Base-by-base conservation (phyloP, 2,797 vertebrate species). In the Leptoclinus maculatus region DNA sequence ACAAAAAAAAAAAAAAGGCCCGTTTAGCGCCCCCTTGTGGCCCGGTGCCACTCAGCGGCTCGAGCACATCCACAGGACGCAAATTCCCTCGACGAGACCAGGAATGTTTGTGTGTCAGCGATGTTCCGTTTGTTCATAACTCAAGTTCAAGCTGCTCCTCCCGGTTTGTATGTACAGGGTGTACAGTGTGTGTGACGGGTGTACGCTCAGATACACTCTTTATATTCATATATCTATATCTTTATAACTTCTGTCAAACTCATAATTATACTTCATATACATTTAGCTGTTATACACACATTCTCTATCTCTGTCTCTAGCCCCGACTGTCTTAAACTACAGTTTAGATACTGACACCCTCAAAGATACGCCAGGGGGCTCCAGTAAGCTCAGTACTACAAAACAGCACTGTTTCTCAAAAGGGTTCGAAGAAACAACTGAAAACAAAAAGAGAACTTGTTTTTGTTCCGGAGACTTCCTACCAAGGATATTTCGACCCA, bases 401-500 rank as follows among this genome's bases (percentile, higher is more conserved):
- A 81, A 92, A 94, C 93, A 93, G 92, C 91, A 94, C 91, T 93
- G 92, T 80, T 87, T 83, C 90, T 89, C 83, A 85, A 90, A 53
- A 86, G 89, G 91, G 83, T 88, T 83, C 51, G 66, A 91, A 87
- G 79, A 76, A 76, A 76, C 83, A 82, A 87, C 13, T 64, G 92
- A 95, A 96, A 96, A 95, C 36, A 72, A 84, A 86, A 54, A 27
- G 51, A 95, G 89, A 91, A 91, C 93, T 66, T 62, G 58, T 53
- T 81, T 72, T 77, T 74, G n/a, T 72, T 79, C 60, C 11, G 47
- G 91, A 94, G 90, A 92, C 85, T 94, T 96, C 95, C 95, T 95
- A 83, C 86, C 79, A 95, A 94, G 95, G 96, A 97, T 96, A 96
- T 96, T 96, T 94, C 95, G 94, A 95, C 94, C 95, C 96, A 95